Percentiles rank a stretch among this genome's conserved stretches.
Evolutionary conservation across 2,888 invertebrate genomes (phyloP).

Genomic region (Erebia palarica): DNA sequence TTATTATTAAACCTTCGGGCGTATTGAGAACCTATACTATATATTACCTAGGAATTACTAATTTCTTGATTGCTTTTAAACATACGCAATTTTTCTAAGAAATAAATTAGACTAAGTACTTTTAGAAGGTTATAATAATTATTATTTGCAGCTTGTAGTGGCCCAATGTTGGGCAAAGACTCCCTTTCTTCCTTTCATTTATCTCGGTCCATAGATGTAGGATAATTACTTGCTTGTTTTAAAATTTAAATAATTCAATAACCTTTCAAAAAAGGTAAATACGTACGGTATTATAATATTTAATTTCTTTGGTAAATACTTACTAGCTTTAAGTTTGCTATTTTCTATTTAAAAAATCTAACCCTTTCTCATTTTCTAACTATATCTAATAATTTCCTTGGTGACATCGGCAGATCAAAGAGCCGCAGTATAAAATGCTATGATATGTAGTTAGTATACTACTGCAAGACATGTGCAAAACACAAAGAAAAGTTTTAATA

Average conservation of each 20-base stretch:
- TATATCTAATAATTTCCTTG: slow-evolving; percentile 19
- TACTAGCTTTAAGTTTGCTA: neutral
- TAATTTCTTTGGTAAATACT: neutral
- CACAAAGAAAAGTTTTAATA: slow-evolving; percentile 22
- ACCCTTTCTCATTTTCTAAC: slow-evolving; percentile 25
- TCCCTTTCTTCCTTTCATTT: too few relatives aligned
- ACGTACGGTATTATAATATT: too few relatives aligned
- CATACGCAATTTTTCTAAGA: too few relatives aligned
- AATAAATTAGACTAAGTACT: too few relatives aligned
- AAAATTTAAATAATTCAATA: too few relatives aligned
- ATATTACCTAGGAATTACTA: neutral
- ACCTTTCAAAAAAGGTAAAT: too few relatives aligned
- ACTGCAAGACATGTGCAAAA: slow-evolving; percentile 20
- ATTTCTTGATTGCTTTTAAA: slow-evolving; percentile 3
- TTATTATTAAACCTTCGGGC: slow-evolving; percentile 34
- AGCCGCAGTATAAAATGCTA: slow-evolving; percentile 29
- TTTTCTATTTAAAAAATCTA: slow-evolving; percentile 27
- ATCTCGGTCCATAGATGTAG: too few relatives aligned
- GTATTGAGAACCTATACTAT: slow-evolving; percentile 1
- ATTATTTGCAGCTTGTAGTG: too few relatives aligned
- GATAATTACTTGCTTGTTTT: too few relatives aligned
- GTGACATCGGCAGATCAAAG: slow-evolving; percentile 30
- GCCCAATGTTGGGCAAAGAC: too few relatives aligned
- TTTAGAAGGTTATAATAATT: too few relatives aligned
- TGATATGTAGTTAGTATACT: slow-evolving; percentile 24